Percentiles rank a stretch among this genome's conserved stretches.
Evolutionary conservation across 2,888 invertebrate species (phyloP).

Genomic region (Pollenia griseotomentosa): DNA sequence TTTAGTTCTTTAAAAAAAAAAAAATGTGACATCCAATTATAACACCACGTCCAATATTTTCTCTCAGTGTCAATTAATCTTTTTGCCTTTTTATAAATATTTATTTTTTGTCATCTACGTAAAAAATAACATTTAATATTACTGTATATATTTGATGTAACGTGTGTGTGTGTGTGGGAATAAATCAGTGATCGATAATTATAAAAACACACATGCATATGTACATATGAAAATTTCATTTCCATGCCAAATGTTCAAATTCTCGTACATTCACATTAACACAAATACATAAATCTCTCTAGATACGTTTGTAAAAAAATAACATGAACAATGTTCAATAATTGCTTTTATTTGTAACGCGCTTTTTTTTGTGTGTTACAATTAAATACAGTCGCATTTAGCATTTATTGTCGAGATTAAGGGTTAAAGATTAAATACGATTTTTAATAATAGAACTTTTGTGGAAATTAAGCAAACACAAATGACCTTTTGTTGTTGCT

Average conservation of each 20-base stretch:
- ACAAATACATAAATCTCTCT: not conserved
- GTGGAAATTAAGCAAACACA: conserved; percentile 8
- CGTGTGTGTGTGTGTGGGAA: not conserved
- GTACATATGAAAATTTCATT: not conserved
- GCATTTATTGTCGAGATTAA: conserved; percentile 22
- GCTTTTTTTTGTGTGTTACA: not conserved
- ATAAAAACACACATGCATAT: conserved; percentile 22
- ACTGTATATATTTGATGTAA: not conserved
- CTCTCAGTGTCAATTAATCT: not conserved
- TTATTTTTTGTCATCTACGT: not conserved
- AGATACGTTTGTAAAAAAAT: not conserved
- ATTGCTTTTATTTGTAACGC: conserved; percentile 16
- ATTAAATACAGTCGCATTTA: conserved; percentile 10
- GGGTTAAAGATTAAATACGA: conserved; percentile 31
- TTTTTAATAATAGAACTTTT: conserved; percentile 45
- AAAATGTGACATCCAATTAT: too few relatives aligned
- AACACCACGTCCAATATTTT: not conserved
- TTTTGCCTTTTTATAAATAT: not conserved
- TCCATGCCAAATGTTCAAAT: too few relatives aligned
- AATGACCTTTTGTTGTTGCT: not conserved
- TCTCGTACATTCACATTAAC: too few relatives aligned
- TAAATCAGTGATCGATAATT: conserved; percentile 42
- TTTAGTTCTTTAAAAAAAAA: too few relatives aligned
- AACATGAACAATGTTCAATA: conserved; percentile 8
- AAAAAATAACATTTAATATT: not conserved